A percentile compares a stretch with the other conserved stretches of the same genome.
Evolutionary conservation across 2,888 invertebrate genomes (phyloP).

Genomic region (Physocephala rufipes): DNA sequence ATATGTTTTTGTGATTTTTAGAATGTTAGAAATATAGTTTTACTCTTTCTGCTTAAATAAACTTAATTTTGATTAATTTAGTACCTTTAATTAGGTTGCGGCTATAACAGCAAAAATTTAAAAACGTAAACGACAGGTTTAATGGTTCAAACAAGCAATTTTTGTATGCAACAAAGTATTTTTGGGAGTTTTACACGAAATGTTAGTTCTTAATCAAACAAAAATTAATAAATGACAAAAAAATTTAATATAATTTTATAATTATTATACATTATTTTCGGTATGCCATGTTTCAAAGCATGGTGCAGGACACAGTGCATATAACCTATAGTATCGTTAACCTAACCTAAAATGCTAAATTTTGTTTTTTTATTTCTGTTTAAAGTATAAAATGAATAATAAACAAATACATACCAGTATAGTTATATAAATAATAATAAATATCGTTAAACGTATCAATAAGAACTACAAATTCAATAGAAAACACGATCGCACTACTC

Average conservation of each 20-base stretch:
- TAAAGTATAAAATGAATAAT: slow-evolving; percentile 33
- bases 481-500: slow-evolving; percentile 21
- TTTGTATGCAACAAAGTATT: no score
- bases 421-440: no score
- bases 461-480: slow-evolving; percentile 24
- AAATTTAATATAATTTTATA: slow-evolving; percentile 28
- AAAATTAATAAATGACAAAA: no score
- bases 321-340: no score
- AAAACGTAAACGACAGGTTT: slow-evolving; percentile 32
- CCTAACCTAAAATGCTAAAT: no score
- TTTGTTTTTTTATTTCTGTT: slow-evolving; percentile 21
- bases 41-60: slow-evolving; percentile 37
- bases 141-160: slow-evolving; percentile 30
- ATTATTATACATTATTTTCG: slow-evolving; percentile 29
- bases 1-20: slow-evolving; percentile 33
- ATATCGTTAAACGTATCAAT: slow-evolving; percentile 34
- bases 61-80: slow-evolving; percentile 38
- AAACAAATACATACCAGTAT: slow-evolving; percentile 34
- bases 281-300: slow-evolving; percentile 36
- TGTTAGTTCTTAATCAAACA: slow-evolving; percentile 27
- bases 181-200: slow-evolving; percentile 36
- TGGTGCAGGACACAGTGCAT: slow-evolving; percentile 35
- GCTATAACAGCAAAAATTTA: slow-evolving; percentile 38
- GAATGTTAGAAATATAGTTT: slow-evolving; percentile 32
- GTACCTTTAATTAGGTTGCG: slow-evolving; percentile 39